phyloP scores from a whole-genome alignment of 2,888 invertebrate genomes.

The Idaea biselata region DNA sequence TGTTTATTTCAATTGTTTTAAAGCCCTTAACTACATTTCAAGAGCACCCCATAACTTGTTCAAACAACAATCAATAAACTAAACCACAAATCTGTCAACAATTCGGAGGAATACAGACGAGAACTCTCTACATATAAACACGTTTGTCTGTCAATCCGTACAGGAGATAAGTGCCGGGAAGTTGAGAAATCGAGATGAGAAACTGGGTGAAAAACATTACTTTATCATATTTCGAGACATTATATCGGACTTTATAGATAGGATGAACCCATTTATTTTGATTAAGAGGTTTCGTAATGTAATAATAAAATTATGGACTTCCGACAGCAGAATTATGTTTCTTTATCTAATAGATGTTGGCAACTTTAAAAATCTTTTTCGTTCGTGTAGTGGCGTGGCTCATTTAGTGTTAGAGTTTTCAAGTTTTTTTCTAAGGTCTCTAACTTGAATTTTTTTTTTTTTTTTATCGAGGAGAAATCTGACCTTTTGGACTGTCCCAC shows the following conservation, averaged over 20 bases:
- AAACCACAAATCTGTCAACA: slow-evolving; percentile 39
- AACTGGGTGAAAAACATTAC: neutral
- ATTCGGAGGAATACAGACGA: slow-evolving; percentile 19
- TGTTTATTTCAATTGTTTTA: neutral
- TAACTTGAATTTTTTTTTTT: too few species aligned
- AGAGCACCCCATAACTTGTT: neutral
- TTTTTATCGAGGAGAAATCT: too few species aligned
- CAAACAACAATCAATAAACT: slow-evolving; percentile 31
- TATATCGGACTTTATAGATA: neutral
- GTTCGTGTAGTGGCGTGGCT: too few species aligned
- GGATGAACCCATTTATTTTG: neutral
- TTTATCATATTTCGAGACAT: neutral
- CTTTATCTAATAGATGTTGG: neutral
- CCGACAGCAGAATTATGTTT: neutral
- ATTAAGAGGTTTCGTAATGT: neutral
- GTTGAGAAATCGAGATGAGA: neutral
- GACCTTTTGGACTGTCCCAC: too few species aligned
- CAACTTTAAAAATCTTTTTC: too few species aligned
- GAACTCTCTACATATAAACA: slow-evolving; percentile 25
- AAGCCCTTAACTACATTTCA: neutral
- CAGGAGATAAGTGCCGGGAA: neutral
- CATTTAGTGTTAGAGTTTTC: too few species aligned
- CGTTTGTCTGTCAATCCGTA: slow-evolving; percentile 23
- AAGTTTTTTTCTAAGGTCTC: too few species aligned
- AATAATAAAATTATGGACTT: neutral